These are phyloP conservation scores for Cryptosula pallasiana DNA, from an alignment of 2,888 invertebrate species.

Conservation along the genomic window DNA sequence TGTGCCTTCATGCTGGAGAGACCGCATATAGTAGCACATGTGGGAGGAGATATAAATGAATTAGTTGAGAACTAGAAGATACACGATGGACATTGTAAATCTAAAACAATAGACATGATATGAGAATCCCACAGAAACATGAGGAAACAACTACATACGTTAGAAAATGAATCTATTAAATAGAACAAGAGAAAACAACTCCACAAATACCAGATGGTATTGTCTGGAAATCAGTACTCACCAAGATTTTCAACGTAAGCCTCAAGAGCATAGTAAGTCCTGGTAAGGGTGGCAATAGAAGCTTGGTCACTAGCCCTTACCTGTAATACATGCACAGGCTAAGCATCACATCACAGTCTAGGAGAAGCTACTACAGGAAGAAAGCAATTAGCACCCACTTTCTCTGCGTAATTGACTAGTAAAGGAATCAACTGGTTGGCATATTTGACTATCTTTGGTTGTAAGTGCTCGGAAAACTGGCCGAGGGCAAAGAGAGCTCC, in stretches of 20 bases:
- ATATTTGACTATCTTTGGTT: slow-evolving; percentile 71
- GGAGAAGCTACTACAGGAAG: neutral
- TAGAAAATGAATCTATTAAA: no score
- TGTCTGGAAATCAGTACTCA: no score
- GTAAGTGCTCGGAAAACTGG: slow-evolving; percentile 74
- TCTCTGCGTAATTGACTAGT: slow-evolving; percentile 61
- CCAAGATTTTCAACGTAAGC: slow-evolving; percentile 71
- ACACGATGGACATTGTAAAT: no score
- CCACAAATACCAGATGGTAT: no score
- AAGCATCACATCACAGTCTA: neutral
- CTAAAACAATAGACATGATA: no score
- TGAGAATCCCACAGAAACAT: no score
- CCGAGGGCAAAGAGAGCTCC: slow-evolving; percentile 74
- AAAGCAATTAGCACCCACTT: slow-evolving; percentile 28
- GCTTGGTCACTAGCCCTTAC: slow-evolving; percentile 33
- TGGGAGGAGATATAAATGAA: no score
- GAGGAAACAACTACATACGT: no score
- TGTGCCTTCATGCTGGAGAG: no score
- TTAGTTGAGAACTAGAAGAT: no score
- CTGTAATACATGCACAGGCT: neutral
- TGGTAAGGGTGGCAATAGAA: slow-evolving; percentile 62
- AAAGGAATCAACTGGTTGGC: slow-evolving; percentile 68
- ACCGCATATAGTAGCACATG: no score
- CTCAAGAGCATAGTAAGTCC: slow-evolving; percentile 75
- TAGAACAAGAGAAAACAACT: no score